Conservation (phyloP, 37 sponge, comb jelly and placozoan species). For the Ianthella basta region DNA sequence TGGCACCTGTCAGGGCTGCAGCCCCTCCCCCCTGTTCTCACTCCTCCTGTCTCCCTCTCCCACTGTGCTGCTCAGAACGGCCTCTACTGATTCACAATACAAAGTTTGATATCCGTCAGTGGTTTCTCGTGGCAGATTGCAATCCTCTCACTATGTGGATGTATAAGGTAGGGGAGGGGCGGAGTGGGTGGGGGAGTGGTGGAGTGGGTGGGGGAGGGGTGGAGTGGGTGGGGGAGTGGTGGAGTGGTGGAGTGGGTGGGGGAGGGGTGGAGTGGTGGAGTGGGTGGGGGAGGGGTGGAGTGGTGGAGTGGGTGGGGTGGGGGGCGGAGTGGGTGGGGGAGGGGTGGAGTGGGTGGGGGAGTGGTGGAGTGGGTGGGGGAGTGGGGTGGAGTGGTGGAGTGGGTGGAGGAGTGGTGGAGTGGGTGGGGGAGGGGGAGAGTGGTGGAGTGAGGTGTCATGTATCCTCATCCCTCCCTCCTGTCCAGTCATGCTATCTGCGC, state of each 20-base stretch:
- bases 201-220: no score
- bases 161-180: conserved; percentile 66
- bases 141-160: conserved; percentile 98
- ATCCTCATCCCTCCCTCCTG: neutral
- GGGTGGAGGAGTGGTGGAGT: no score
- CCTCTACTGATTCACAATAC: conserved; percentile 89
- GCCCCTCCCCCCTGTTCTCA: neutral
- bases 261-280: no score
- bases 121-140: conserved; percentile 99
- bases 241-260: no score
- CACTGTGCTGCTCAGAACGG: conserved; percentile 53
- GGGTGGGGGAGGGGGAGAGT: no score
- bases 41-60: neutral
- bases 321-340: neutral
- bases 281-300: neutral
- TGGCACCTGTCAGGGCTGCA: neutral
- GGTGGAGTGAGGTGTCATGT: neutral
- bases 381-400: no score
- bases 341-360: no score
- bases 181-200: neutral
- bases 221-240: no score
- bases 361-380: no score
- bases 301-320: neutral
- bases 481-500: conserved; percentile 86
- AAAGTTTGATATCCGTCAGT: conserved; percentile 99